A percentile compares a stretch with the other conserved stretches of the same genome.
Conservation (phyloP, 2,888 invertebrate genomes). For the Andrena flavipes region DNA sequence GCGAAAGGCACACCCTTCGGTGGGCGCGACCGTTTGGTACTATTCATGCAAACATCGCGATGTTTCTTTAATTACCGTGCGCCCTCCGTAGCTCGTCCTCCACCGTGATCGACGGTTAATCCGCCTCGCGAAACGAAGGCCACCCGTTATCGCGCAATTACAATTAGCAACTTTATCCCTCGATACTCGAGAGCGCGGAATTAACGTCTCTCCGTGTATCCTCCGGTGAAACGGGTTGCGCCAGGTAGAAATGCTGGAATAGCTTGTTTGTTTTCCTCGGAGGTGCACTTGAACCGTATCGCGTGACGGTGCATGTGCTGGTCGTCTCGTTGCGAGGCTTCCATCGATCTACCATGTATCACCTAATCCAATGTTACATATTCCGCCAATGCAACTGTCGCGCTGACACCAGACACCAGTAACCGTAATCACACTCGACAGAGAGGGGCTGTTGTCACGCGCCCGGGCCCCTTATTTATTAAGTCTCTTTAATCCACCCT, state of each 20-base stretch:
- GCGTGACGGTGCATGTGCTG: constrained; percentile 29
- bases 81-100: constrained; percentile 10
- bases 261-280: constrained; percentile 27
- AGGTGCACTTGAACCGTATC: constrained; percentile 54
- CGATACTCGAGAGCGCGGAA: neutral
- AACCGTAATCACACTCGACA: neutral
- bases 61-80: constrained; percentile 50
- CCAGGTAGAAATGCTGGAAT: neutral
- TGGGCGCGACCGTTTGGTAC: constrained; percentile 42
- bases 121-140: neutral
- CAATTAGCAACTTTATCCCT: constrained; percentile 3
- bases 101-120: constrained; percentile 22
- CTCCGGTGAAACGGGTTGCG: neutral
- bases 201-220: neutral
- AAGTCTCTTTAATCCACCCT: neutral
- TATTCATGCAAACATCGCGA: constrained; percentile 40
- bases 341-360: constrained; percentile 53
- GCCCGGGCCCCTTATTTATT: neutral
- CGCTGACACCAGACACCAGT: constrained; percentile 16
- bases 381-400: constrained; percentile 3
- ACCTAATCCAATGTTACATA: constrained; percentile 39
- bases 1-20: constrained; percentile 60
- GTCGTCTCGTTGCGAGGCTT: constrained; percentile 46
- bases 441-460: neutral
- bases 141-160: neutral